phyloP scores from a whole-genome alignment of 2,888 invertebrate species.

The Eucera pruinosa region DNA sequence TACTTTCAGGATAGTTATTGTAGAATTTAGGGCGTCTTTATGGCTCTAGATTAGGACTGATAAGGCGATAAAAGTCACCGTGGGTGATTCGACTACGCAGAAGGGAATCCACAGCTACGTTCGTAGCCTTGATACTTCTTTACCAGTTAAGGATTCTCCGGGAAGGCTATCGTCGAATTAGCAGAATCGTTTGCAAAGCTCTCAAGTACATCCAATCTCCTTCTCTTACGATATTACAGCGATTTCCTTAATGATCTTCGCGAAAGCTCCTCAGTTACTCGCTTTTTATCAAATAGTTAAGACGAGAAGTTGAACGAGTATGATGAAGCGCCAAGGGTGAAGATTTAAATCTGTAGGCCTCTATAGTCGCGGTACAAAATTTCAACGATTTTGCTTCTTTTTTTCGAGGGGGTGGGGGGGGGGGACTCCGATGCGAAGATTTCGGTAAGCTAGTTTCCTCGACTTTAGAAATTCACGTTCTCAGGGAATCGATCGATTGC shows the following conservation, averaged over 20 bases:
- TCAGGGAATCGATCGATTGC: background rate
- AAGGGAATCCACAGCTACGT: background rate
- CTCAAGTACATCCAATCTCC: background rate
- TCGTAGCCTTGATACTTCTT: background rate
- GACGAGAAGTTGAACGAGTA: background rate
- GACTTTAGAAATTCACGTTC: background rate
- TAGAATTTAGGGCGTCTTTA: background rate
- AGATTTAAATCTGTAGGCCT: constrained; percentile 39
- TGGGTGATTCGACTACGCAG: background rate
- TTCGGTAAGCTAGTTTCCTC: background rate
- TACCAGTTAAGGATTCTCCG: background rate
- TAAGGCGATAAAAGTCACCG: background rate
- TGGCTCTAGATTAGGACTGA: background rate
- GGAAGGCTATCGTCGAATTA: background rate
- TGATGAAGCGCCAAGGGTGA: background rate
- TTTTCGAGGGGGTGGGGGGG: background rate
- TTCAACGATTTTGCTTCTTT: background rate
- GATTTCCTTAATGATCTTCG: background rate
- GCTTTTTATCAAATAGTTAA: background rate
- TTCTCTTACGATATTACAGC: background rate
- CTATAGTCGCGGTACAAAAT: constrained; percentile 35
- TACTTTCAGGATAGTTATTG: background rate
- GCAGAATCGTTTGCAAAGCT: background rate
- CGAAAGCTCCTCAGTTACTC: too few species aligned
- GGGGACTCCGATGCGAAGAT: background rate